Conservation (phyloP, 1,140 invertebrate genomes). For the Bradynema listronoti region DNA sequence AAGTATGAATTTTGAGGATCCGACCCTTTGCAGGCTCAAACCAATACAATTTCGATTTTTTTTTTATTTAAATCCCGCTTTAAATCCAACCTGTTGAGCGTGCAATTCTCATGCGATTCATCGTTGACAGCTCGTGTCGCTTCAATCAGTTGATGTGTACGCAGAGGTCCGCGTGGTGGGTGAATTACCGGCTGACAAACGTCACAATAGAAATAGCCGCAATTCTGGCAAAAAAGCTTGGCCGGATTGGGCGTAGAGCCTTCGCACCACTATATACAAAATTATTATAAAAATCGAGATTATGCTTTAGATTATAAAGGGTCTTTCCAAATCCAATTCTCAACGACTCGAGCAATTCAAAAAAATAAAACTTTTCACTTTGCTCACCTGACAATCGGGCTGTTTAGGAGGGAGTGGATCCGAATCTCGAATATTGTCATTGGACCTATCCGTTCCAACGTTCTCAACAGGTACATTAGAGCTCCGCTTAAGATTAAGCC, state of each 20-base stretch:
- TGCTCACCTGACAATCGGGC: conserved; percentile 65
- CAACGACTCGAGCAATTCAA: neutral
- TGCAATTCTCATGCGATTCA: no score
- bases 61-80: no score
- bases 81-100: no score
- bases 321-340: neutral
- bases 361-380: neutral
- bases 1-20: no score
- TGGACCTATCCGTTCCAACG: neutral
- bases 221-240: conserved; percentile 77
- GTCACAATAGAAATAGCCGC: conserved; percentile 88
- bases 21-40: no score
- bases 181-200: conserved; percentile 83
- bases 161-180: conserved; percentile 78
- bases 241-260: conserved; percentile 5
- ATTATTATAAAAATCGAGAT: neutral
- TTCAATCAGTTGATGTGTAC: conserved; percentile 73
- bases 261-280: conserved; percentile 30
- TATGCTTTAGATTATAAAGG: no score
- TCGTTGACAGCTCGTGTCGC: conserved; percentile 56
- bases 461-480: neutral
- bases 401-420: neutral
- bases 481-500: neutral
- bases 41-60: no score
- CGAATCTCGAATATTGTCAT: neutral